Percentiles rank a stretch among this genome's conserved stretches.
These are phyloP conservation scores for Nasalis larvatus DNA, from an alignment of 2,113 vertebrate genomes.

Conservation along the genomic window DNA sequence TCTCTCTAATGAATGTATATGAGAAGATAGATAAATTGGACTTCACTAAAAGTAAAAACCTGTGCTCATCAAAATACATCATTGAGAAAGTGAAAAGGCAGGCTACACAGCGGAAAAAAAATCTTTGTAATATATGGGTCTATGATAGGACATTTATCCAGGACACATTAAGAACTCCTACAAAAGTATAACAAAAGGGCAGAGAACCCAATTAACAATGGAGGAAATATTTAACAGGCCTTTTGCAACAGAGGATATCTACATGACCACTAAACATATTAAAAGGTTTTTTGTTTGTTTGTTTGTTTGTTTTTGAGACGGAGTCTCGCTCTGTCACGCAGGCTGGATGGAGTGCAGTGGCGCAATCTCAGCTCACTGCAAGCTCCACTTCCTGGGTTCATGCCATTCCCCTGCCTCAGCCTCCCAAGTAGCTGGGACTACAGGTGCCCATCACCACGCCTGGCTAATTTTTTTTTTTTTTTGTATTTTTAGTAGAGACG, in stretches of 20 bases:
- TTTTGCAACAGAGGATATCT: not conserved
- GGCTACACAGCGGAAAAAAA: not conserved
- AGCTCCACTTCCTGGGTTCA: no score
- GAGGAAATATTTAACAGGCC: not conserved
- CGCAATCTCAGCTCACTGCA: no score
- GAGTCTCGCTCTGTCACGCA: no score
- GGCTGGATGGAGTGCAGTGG: no score
- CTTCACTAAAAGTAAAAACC: not conserved
- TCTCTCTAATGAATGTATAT: not conserved
- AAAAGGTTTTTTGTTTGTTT: not conserved
- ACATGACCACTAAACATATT: not conserved
- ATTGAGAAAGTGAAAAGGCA: accelerated
- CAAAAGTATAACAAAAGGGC: not conserved
- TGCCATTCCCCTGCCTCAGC: no score
- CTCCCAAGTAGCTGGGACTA: no score
- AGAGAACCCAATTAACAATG: not conserved
- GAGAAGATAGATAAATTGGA: not conserved
- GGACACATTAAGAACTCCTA: not conserved
- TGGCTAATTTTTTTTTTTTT: no score
- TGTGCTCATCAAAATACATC: not conserved
- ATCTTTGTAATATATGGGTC: not conserved
- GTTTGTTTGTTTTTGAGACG: no score
- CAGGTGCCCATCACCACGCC: accelerated
- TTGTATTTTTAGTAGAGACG: no score
- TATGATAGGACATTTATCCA: not conserved